Evolutionary conservation across 1,140 invertebrate genomes (phyloP), one percentile per base, ranked within the genome.

Genomic region (Lasioglossum baleicum): DNA sequence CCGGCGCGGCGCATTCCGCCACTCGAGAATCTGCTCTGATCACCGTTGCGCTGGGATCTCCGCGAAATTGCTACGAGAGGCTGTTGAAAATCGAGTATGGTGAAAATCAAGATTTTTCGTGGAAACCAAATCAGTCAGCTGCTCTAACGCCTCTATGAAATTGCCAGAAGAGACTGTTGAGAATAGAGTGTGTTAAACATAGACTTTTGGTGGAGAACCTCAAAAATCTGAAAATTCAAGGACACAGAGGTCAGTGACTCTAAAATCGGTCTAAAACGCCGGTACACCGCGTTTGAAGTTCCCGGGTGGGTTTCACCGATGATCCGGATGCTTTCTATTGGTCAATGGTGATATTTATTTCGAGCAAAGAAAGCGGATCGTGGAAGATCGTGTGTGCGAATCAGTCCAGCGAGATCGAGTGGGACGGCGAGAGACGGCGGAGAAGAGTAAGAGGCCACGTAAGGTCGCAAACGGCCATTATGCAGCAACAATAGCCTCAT

Each of bases 401-500:
- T 63, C 56, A 44, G 35, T 44, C 7, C 78, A 64, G 61, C 42
- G 83, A 84, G 74, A 84, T 74, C 79, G 75, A 74, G 61, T 60
- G 75, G 68, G 75, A 83, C 26, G 76, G 73, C 70, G 64, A 67
- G 76, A 26, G 68, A 61, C 70, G 71, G 80, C 51, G 71, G 81
- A 53, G 80, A 82, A 51, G 76, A 82, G 75, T 73, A 84, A 82
- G 82, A 87, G 89, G 85, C 88, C 89, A 90, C 84, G 88, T 88
- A 87, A 90, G 90, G 90, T 91, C 88, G 89, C 75, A 81, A 87
- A 69, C 86, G 84, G 86, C 87, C 87, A 89, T 90, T 89, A 91
- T 89, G 84, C 87, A 87, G 87, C 84, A 90, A 91, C 91, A 92
- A 92, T 92, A 85, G 88, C 84, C 89, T 90, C 88, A 92, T 92